phyloP scores from a whole-genome alignment of 2,113 vertebrate genomes.

The Pseudolaguvia tuberculata region DNA sequence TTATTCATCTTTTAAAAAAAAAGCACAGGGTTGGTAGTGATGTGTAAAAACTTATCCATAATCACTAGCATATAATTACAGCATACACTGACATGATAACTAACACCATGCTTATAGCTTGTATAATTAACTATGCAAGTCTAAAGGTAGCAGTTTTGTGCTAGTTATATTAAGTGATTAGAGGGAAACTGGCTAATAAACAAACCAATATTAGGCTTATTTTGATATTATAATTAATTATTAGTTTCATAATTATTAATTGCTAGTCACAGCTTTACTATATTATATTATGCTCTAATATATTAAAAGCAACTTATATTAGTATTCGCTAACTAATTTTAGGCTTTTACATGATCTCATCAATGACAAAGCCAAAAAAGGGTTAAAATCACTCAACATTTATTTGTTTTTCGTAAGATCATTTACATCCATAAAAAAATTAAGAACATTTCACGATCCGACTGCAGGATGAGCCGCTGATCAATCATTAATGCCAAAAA shows the following conservation, averaged over 20 bases:
- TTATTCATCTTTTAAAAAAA: neutral
- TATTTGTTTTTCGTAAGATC: slow-evolving; percentile 37
- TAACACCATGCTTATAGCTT: neutral
- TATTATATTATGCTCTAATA: too few species aligned
- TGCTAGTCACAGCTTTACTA: too few species aligned
- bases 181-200: neutral
- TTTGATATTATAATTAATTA: too few species aligned
- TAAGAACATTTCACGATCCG: slow-evolving; percentile 40
- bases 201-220: too few species aligned
- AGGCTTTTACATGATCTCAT: too few species aligned
- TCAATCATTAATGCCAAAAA: neutral
- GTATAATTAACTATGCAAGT: neutral
- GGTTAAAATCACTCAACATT: slow-evolving; percentile 13
- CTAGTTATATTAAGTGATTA: neutral
- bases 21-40: too few species aligned
- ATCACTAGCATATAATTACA: neutral
- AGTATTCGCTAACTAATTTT: too few species aligned
- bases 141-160: neutral
- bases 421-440: slow-evolving; percentile 48
- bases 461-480: neutral
- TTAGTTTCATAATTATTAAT: too few species aligned
- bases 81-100: neutral
- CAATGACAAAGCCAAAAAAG: neutral
- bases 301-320: too few species aligned
- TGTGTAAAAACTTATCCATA: neutral